Base-by-base conservation (phyloP, 2,797 vertebrate species). In the Salarias fasciatus region DNA sequence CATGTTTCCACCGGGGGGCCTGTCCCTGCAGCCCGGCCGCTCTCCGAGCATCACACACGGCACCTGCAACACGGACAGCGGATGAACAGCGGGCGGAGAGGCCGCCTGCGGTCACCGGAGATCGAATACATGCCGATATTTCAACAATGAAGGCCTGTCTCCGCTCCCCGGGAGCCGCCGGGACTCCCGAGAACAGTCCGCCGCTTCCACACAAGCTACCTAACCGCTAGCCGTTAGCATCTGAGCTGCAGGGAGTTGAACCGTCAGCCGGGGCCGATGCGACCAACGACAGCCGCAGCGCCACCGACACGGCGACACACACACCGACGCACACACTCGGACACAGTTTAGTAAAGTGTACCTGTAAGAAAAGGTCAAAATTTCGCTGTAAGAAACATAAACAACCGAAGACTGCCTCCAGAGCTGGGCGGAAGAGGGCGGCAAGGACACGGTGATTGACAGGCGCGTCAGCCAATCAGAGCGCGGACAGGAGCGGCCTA, bases 381-480 rank as follows among this genome's bases (percentile, higher is more conserved):
- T 41, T 55, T 31, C 7, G 67, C 35, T 54, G 56, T 40, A 35
- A 6, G 15, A n/a, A 44, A 72, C 51, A 64, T 82, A 86, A 87
- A 87, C 78, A 89, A 82, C 42, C 69, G 71, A 54, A 64, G 45
- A 75, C 43, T 44, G 55, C 62, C 61, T 71, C 55, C 63, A 48
- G 60, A 69, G 59, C 61, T 50, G 70, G 62, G 78, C 85, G 88
- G 91, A 90, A 83, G 80, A 84, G 41, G 88, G 82, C 78, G 77
- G 74, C 15, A 85, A 90, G 88, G 88, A 59, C 89, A 86, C 18
- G 1, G 56, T 85, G 83, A 93, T 43, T 86, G 92, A 84, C 82
- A 67, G 62, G 11, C 3, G 0, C 5, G 5, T 7, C 35, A 60
- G 63, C 91, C 89, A 89, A 90, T 92, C 72, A 72, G 11, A 64